phyloP scores from a whole-genome alignment of 1,140 invertebrate genomes.

The Brachionus paranguensis region DNA sequence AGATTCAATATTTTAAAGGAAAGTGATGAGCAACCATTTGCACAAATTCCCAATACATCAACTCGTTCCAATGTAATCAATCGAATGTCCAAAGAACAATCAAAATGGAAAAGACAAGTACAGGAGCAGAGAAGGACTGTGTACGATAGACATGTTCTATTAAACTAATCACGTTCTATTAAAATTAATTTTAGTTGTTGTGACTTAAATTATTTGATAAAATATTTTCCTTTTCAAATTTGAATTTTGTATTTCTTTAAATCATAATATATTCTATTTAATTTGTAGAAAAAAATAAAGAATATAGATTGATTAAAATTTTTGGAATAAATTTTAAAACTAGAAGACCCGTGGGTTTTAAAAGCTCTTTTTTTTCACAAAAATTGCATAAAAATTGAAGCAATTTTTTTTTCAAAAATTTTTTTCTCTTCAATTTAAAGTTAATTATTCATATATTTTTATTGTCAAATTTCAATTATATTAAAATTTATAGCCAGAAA shows the following conservation, averaged over 20 bases:
- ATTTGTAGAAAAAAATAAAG: not conserved
- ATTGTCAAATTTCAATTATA: no score
- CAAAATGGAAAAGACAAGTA: conserved; percentile 93
- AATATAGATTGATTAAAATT: not conserved
- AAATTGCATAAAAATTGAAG: no score
- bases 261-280: not conserved
- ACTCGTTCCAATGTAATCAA: conserved; percentile 67
- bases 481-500: no score
- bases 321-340: no score
- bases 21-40: conserved; percentile 41
- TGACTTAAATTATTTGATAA: not conserved
- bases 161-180: conserved; percentile 66
- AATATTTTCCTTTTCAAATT: not conserved
- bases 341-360: no score
- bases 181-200: not conserved
- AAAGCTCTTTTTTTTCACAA: no score
- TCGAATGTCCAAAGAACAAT: conserved; percentile 86
- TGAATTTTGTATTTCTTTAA: not conserved
- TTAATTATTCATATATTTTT: no score
- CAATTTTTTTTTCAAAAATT: no score
- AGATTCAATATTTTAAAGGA: not conserved
- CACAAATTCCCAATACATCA: conserved; percentile 40
- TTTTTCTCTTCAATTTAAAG: no score
- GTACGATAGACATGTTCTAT: conserved; percentile 92
- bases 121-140: conserved; percentile 91